Conservation (phyloP, 2,113 vertebrate species). For the Brevimyrus niger region DNA sequence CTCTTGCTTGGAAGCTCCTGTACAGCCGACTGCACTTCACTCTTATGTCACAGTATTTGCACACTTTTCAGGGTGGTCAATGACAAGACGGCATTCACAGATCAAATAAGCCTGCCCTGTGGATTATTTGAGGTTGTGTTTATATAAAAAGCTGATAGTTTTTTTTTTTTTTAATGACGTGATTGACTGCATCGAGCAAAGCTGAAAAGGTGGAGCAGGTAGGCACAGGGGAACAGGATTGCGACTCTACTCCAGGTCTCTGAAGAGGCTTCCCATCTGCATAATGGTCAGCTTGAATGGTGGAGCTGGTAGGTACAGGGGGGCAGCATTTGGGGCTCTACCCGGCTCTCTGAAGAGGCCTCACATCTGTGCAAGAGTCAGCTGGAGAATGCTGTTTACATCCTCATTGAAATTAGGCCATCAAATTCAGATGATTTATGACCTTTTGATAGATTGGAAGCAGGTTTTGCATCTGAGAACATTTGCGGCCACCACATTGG, state of each 20-base stretch:
- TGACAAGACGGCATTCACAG: neutral
- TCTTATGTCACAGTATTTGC: slow-evolving; percentile 25
- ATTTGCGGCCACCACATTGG: neutral
- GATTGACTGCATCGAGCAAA: neutral
- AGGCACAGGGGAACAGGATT: neutral
- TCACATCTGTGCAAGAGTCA: neutral
- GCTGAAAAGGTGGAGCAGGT: neutral
- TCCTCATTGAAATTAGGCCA: neutral
- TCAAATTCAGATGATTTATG: slow-evolving; percentile 26
- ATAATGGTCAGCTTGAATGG: neutral
- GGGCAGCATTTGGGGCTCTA: neutral
- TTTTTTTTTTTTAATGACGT: neutral
- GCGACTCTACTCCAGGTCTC: neutral
- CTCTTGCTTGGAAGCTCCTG: neutral
- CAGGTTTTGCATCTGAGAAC: neutral
- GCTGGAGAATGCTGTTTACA: neutral
- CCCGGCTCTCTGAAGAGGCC: neutral
- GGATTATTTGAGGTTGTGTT: neutral
- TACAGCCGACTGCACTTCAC: neutral
- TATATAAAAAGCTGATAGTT: neutral
- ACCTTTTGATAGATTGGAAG: neutral
- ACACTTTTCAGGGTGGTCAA: neutral
- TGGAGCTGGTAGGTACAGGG: neutral
- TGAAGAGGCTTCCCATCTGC: neutral
- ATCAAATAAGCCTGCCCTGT: neutral